These are phyloP conservation scores for Ellobius talpinus DNA, from an alignment of 2,113 vertebrate genomes.

Conservation along the genomic window DNA sequence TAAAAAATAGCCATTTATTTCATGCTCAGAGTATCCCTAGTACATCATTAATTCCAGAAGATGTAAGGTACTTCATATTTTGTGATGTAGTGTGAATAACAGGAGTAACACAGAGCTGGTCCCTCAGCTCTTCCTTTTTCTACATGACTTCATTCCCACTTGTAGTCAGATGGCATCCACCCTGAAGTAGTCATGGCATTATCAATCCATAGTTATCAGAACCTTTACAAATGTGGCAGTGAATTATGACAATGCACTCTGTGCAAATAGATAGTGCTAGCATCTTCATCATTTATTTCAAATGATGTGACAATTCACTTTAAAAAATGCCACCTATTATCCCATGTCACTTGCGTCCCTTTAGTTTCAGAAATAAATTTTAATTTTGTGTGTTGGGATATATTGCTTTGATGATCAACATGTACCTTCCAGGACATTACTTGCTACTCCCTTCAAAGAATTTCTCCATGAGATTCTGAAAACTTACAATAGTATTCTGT, in stretches of 20 bases:
- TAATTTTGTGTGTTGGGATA: neutral
- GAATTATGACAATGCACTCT: neutral
- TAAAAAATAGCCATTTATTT: constrained; percentile 47
- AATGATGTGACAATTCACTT: constrained; percentile 7
- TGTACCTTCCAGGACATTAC: neutral
- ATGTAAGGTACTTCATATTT: neutral
- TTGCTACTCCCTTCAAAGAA: neutral
- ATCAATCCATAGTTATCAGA: neutral
- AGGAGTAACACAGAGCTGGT: neutral
- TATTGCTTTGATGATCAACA: neutral
- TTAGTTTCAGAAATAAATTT: neutral
- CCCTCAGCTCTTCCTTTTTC: neutral
- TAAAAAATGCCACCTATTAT: neutral
- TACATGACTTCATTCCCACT: neutral
- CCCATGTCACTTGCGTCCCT: neutral
- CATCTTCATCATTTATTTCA: constrained; percentile 22
- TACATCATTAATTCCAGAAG: neutral
- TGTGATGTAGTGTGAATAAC: neutral
- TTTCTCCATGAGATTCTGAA: neutral
- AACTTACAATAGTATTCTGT: neutral
- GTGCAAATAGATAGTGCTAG: neutral
- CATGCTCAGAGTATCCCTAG: neutral
- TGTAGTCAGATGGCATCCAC: neutral
- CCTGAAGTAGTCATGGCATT: neutral
- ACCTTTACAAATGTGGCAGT: neutral